Evolutionary conservation across 92 coral and sea anemone species (phyloP), one percentile per base, ranked within the genome.

Genomic region (Epizoanthus ramosus): DNA sequence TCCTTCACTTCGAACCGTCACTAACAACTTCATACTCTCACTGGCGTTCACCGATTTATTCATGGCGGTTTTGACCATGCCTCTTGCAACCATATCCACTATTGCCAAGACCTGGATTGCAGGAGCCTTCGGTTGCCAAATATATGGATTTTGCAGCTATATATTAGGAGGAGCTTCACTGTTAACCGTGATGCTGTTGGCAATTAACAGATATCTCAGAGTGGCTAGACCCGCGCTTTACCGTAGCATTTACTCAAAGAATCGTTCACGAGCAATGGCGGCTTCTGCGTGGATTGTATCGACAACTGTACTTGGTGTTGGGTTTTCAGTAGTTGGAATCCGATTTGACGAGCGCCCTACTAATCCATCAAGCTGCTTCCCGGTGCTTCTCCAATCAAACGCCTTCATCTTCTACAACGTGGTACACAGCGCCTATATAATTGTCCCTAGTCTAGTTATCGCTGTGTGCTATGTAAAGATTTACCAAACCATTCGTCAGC

Each of bases 11-110:
- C 60, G 77, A 17, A 45, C 16, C 4, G 39, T 50, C 2, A 72
- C 77, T 45, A 72, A 72, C 77, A 45, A 72, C 35, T 50, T 72
- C n/a, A 21, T 72, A 4, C 41, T 72, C 56, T 72, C 77, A 72
- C 59, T 72, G 77, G 59, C 77, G 6, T 35, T 72, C 57, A 53
- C 77, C 60, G 77, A 72, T 21, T 45, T 72, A 25, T 7, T 21
- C 24, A 72, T 52, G 31, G 77, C 77, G 3, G 33, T 72, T 24
- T 15, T 72, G 1, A 25, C 2, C 77, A 19, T 50, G 39, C 21
- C 77, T 0, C 31, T 72, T 15, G 31, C 7, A n/a, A 24, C 52
- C 31, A 19, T 2, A 3, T 52, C 60, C 23, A 12, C 77, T 45
- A 25, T 43, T 6, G 59, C 77, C 22, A 72, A 72, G 13, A n/a